Conservation (phyloP, 2,113 vertebrate species). For the Eublepharis macularius region DNA sequence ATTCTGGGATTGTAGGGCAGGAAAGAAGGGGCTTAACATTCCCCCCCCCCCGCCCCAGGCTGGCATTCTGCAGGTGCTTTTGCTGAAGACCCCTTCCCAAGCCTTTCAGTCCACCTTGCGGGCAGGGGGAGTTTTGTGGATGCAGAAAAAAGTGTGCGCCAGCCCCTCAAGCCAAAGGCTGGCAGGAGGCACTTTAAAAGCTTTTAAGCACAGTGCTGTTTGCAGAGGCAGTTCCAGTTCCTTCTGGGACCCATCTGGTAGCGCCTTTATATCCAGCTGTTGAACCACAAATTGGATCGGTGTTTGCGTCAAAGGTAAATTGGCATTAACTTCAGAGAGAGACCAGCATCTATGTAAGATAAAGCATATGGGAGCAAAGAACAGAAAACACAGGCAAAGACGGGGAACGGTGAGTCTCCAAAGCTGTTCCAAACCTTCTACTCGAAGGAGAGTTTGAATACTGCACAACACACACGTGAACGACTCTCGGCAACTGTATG, state of each 20-base stretch:
- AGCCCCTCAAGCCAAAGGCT: neutral
- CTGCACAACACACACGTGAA: no score
- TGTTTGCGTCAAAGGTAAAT: conserved; percentile 58
- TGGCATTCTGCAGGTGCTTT: no score
- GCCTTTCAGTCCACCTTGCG: neutral
- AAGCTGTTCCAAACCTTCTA: neutral
- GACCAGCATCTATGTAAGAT: conserved; percentile 26
- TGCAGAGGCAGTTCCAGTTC: conserved; percentile 14
- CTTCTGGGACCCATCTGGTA: conserved; percentile 16
- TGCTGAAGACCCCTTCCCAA: neutral
- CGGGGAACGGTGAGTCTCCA: neutral
- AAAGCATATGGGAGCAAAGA: neutral
- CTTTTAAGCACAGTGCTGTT: no score
- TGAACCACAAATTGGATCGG: conserved; percentile 49
- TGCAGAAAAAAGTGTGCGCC: no score
- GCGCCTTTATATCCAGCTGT: conserved; percentile 43
- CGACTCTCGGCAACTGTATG: no score
- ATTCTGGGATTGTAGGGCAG: no score
- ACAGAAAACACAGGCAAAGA: neutral
- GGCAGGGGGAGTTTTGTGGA: neutral
- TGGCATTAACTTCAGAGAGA: conserved; percentile 30
- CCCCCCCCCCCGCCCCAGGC: no score
- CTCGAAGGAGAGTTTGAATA: no score
- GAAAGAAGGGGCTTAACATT: no score
- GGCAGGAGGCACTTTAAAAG: no score